Percentiles rank a stretch among this genome's conserved stretches.
Evolutionary conservation across 1,140 invertebrate genomes (phyloP).

Genomic region (Panagrolaimus sp.): DNA sequence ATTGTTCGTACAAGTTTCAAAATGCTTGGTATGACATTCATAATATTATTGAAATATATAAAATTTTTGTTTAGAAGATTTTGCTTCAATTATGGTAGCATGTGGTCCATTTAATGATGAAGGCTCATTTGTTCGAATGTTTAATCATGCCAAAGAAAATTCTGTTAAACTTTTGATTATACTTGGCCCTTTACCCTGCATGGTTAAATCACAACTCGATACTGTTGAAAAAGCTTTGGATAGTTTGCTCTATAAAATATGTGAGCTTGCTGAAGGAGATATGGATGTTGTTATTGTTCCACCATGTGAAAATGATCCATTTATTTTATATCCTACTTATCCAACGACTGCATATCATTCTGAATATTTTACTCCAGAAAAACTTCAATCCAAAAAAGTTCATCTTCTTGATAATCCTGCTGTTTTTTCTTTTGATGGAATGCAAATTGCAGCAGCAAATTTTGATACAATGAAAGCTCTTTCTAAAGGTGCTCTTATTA

Average conservation of each 20-base stretch:
- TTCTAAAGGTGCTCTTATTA: background rate
- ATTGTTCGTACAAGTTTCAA: background rate
- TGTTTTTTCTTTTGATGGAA: background rate
- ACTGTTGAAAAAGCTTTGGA: no score
- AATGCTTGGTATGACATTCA: background rate
- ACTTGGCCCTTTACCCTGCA: background rate
- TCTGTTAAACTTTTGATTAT: conserved; percentile 2
- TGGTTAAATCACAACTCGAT: no score
- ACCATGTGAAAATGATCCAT: background rate
- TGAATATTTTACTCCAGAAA: background rate
- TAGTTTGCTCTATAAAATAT: no score
- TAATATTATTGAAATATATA: background rate
- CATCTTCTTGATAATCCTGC: background rate
- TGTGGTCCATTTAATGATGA: background rate
- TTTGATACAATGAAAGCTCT: conserved; percentile 9
- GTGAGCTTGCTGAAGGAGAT: no score
- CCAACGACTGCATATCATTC: background rate
- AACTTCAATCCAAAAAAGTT: background rate
- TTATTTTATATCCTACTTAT: background rate
- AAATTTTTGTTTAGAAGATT: background rate
- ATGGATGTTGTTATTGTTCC: conserved; percentile 8
- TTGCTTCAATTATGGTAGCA: background rate
- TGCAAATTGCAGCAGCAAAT: background rate
- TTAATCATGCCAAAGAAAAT: background rate
- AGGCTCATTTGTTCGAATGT: background rate